These are phyloP conservation scores for Sebastes trivittatus DNA, from an alignment of 2,797 vertebrate genomes.

Conservation along the genomic window DNA sequence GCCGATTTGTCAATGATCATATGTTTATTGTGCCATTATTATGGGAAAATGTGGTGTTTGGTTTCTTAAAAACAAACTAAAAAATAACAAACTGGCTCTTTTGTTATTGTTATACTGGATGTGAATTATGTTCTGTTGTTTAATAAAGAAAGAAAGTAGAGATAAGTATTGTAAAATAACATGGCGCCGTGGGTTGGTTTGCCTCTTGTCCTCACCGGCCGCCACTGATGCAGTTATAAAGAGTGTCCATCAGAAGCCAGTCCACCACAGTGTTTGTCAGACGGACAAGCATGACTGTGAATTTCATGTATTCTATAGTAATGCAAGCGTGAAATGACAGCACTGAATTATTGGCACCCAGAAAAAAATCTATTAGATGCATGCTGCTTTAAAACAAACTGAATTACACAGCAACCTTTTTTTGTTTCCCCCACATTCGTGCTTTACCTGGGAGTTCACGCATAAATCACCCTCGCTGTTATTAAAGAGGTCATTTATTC, in stretches of 20 bases:
- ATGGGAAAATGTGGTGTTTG: not conserved
- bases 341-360: not conserved
- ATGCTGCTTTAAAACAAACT: not conserved
- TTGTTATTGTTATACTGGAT: not conserved
- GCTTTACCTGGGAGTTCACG: not conserved
- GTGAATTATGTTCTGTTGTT: not conserved
- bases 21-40: too few relatives aligned
- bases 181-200: not conserved
- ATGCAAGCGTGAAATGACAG: not conserved
- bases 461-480: conserved; percentile 67
- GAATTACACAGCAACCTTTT: conserved; percentile 20
- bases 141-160: not conserved
- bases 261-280: conserved; percentile 2
- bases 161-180: not conserved
- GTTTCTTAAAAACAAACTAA: too few relatives aligned
- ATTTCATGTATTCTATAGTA: not conserved
- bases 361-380: not conserved
- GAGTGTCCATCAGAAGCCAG: not conserved
- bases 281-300: not conserved
- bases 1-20: too few relatives aligned
- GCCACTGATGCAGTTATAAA: not conserved
- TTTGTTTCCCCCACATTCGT: not conserved
- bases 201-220: not conserved
- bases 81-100: not conserved
- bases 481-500: conserved; percentile 64